Evolutionary conservation across 1,140 invertebrate genomes (phyloP), one percentile per base, ranked within the genome.

Genomic region (Stegodyphus dumicola): DNA sequence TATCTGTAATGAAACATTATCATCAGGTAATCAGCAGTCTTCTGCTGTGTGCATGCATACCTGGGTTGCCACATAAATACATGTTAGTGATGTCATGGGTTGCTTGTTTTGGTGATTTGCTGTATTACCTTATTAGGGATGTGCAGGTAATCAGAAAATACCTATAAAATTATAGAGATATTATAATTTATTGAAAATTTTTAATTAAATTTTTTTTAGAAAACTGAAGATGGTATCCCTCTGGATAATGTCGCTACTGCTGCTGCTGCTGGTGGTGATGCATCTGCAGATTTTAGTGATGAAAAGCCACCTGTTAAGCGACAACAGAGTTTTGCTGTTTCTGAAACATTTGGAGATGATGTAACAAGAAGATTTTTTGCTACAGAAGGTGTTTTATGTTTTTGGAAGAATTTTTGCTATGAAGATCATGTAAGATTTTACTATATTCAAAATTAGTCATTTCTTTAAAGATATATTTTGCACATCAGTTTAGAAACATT

Each of bases 361-460:
- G 80, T 66, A 75, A 75, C 60, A 11, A 77, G 74, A 69, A 73
- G 77, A 15, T 86, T 86, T 76, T 18, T 54, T 54, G 66, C 77
- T 64, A 75, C 77, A 6, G 85, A 79, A 33, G 85, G 85, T 10
- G 53, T 71, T 33, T 65, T 86, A 18, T 79, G 77, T 52, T 86
- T 86, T 56, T 86, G 85, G 85, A 79, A 75, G 56, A 86, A 86
- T 75, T 86, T 86, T 56, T 77, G 77, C 33, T 86, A 86, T 80
- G 85, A 86, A 75, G 84, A 86, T 7, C 52, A 60, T 71, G 84
- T 86, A 54, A 70, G 56, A 10, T 10, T 60, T 9, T 60, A 7
- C 13, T 13, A 56, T 56, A 9, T 60, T 60, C 9, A 60, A 5
- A 10, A 10, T 60, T 10, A 60, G 1, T 9, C 56, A 33, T 33